Base-by-base conservation (phyloP, 2,113 vertebrate species). In the Vicugna pacos region DNA sequence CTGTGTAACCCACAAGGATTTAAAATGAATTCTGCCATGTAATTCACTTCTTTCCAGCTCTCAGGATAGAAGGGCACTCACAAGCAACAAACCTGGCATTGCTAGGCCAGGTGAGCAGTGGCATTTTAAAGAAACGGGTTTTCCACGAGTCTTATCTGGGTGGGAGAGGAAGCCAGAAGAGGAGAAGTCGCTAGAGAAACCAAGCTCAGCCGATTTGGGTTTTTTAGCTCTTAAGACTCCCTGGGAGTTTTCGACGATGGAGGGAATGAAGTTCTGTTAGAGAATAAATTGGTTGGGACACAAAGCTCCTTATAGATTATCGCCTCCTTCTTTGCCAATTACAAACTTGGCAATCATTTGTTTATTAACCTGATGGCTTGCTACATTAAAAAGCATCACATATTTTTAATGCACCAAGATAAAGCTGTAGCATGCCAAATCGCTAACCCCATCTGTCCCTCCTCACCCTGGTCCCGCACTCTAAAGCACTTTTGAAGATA, bases 321-420 rank as follows among this genome's bases (percentile, higher is more conserved):
- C 89, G 97, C 94, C 95, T 95, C 97, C 89, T 98, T 98, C 93
- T 94, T 93, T 96, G 69, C 96, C 98, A 98, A 97, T 97, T 98
- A 97, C 94, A 95, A 97, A 96, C 81, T 93, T 87, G 91, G 91
- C 84, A 97, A 80, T 85, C 98, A 95, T 94, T 98, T 98, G 96
- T 98, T 98, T 97, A 97, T 97, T 98, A 97, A 97, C 97, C 95
- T 96, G 89, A 84, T 91, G 92, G 86, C 65, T 97, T 96, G 92
- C 96, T 98, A 92, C n/a, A 48, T 96, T 97, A 97, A 93, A 87
- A 89, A 75, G 58, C 91, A 93, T 97, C 96, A 73, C 97, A 86
- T 97, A 98, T 98, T 98, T 98, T 97, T 91, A 97, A 35, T 15
- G n/a, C 77, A 80, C 91, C n/a, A 22, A 94, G 94, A 97, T 77